Percentiles rank a stretch among this genome's conserved stretches.
Conservation (phyloP, 2,888 invertebrate genomes). For the Drosophila anceps region DNA sequence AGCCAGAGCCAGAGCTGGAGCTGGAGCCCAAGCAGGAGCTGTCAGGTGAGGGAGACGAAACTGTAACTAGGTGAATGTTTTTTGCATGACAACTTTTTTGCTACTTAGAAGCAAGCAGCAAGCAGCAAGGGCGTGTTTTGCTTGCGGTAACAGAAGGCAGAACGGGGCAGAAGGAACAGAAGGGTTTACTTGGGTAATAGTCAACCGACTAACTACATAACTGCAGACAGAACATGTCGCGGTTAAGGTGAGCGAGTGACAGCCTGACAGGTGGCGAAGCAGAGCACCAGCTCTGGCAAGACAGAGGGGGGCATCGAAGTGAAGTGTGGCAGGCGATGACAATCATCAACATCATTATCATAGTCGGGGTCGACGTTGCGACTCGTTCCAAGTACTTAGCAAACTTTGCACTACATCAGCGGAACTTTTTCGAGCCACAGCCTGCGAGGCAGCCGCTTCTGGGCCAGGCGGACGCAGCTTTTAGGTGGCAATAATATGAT, state of each 20-base stretch:
- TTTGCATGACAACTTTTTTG: conserved; percentile 64
- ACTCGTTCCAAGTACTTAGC: conserved; percentile 66
- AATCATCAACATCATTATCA: conserved; percentile 48
- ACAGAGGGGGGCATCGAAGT: not conserved
- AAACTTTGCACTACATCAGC: conserved; percentile 71
- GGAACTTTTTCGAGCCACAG: conserved; percentile 61
- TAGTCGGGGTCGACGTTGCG: conserved; percentile 45
- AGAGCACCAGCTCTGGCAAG: not conserved
- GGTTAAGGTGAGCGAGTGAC: conserved; percentile 75
- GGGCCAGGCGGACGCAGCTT: conserved; percentile 14
- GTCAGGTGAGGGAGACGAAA: conserved; percentile 1
- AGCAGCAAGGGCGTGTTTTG: not conserved
- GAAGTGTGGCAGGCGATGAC: conserved; percentile 13
- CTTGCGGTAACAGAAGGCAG: not conserved
- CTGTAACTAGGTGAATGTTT: conserved; percentile 49
- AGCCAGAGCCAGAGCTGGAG: not conserved
- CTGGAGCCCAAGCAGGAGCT: not conserved
- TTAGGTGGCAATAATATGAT: conserved; percentile 66
- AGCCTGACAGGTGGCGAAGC: conserved; percentile 53
- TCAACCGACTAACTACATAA: conserved; percentile 68
- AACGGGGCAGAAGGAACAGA: not conserved
- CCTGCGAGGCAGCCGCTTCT: conserved; percentile 8
- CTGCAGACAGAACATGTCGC: conserved; percentile 71
- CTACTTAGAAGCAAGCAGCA: conserved; percentile 38
- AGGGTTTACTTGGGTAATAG: conserved; percentile 14